Percentiles rank a stretch among this genome's conserved stretches.
Evolutionary conservation across 2,113 vertebrate species (phyloP).

Genomic region (Melanocharis versteri): DNA sequence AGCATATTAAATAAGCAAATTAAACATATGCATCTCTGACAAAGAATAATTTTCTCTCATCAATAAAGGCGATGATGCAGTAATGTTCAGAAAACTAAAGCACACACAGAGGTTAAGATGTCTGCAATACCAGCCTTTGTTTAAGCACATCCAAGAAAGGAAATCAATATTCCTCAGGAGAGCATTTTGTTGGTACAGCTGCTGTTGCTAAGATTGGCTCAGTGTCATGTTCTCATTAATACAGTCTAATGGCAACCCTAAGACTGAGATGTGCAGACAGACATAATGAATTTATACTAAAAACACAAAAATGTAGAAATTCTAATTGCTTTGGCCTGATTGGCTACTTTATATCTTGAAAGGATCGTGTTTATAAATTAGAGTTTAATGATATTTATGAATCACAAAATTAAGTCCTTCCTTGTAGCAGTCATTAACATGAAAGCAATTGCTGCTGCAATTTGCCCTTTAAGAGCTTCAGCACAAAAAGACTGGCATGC

Average conservation of each 20-base stretch:
- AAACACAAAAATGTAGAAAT: neutral
- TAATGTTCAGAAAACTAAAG: neutral
- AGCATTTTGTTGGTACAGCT: constrained; percentile 16
- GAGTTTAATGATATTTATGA: neutral
- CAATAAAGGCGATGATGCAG: neutral
- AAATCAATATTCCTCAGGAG: constrained; percentile 43
- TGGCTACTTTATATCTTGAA: neutral
- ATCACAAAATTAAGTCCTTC: neutral
- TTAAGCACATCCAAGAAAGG: constrained; percentile 23
- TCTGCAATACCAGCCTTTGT: neutral
- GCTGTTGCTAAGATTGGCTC: constrained; percentile 19
- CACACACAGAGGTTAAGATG: neutral
- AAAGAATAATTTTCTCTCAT: neutral
- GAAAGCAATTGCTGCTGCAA: neutral
- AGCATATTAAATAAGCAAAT: neutral
- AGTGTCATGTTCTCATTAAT: constrained; percentile 28
- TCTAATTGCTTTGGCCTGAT: neutral
- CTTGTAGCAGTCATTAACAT: neutral
- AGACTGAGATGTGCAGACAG: neutral
- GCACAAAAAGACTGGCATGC: neutral
- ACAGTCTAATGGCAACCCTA: neutral
- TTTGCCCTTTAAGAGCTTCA: neutral
- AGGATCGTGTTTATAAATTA: neutral
- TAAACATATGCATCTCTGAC: neutral
- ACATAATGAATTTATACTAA: neutral